These are phyloP conservation scores for Clanis bilineata DNA, from an alignment of 2,888 invertebrate genomes.

Conservation along the genomic window DNA sequence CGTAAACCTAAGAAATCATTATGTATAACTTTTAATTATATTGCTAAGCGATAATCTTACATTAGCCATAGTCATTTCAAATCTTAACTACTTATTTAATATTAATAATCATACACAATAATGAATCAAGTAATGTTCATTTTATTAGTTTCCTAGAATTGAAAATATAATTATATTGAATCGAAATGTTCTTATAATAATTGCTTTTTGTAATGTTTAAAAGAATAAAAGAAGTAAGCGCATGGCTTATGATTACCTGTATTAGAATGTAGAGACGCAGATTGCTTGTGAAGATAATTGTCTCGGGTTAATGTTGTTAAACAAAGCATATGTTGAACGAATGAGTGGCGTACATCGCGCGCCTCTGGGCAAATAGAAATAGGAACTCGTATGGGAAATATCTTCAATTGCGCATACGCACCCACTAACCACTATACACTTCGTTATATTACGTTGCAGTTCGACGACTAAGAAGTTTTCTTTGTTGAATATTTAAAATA, in stretches of 20 bases:
- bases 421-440: slow-evolving; percentile 3
- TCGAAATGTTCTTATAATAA: background rate
- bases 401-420: slow-evolving; percentile 32
- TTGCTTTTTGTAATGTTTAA: background rate
- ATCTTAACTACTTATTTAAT: background rate
- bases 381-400: slow-evolving; percentile 64
- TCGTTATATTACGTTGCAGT: background rate
- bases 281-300: slow-evolving; percentile 72
- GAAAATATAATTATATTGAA: background rate
- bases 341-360: slow-evolving; percentile 54
- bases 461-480: background rate
- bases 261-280: slow-evolving; percentile 52
- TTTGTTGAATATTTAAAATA: background rate
- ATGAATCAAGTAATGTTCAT: background rate
- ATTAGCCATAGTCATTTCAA: background rate
- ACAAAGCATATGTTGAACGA: slow-evolving; percentile 65
- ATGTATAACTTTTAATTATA: background rate
- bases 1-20: too few relatives aligned
- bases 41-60: background rate
- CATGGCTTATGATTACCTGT: slow-evolving; percentile 37
- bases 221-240: slow-evolving; percentile 20
- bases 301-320: slow-evolving; percentile 62
- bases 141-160: background rate
- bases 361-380: slow-evolving; percentile 55
- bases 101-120: too few relatives aligned